Conservation (phyloP, 1,140 invertebrate species). For the Uloborus diversus region DNA sequence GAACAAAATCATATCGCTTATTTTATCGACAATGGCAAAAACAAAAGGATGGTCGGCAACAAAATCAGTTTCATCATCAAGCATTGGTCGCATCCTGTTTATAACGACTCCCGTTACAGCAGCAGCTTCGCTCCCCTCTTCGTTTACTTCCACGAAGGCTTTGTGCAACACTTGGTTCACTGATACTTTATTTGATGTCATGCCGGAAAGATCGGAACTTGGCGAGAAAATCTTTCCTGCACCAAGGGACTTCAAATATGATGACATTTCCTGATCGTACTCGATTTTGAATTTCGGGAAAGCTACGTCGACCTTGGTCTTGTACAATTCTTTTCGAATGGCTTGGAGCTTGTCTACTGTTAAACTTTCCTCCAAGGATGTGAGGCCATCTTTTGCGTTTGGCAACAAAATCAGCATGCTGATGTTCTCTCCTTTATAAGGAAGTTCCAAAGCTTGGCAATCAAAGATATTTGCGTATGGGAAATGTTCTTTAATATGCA, state of each 20-base stretch:
- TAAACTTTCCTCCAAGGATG: slow-evolving; percentile 68
- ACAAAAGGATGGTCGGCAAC: slow-evolving; percentile 62
- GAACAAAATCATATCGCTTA: slow-evolving; percentile 5
- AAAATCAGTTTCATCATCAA: slow-evolving; percentile 63
- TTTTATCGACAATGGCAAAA: slow-evolving; percentile 62
- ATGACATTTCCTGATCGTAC: slow-evolving; percentile 48
- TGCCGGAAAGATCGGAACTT: slow-evolving; percentile 58
- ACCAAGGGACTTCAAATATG: slow-evolving; percentile 54
- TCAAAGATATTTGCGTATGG: neutral
- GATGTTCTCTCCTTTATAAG: slow-evolving; percentile 70
- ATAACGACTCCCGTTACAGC: slow-evolving; percentile 70
- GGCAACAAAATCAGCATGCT: slow-evolving; percentile 63
- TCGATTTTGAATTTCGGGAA: slow-evolving; percentile 61
- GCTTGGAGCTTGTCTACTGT: slow-evolving; percentile 66
- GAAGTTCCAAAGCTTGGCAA: slow-evolving; percentile 65
- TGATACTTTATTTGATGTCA: slow-evolving; percentile 36
- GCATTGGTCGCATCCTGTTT: slow-evolving; percentile 48
- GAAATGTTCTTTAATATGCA: slow-evolving; percentile 8
- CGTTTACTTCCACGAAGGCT: slow-evolving; percentile 73
- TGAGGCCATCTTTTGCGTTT: slow-evolving; percentile 60
- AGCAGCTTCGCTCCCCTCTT: slow-evolving; percentile 77
- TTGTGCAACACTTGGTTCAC: slow-evolving; percentile 67
- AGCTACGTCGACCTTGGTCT: slow-evolving; percentile 41
- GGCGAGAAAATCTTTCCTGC: slow-evolving; percentile 56
- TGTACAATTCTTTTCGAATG: neutral